Evolutionary conservation across 2,888 invertebrate species (phyloP).

Genomic region (Prosapia bicincta): DNA sequence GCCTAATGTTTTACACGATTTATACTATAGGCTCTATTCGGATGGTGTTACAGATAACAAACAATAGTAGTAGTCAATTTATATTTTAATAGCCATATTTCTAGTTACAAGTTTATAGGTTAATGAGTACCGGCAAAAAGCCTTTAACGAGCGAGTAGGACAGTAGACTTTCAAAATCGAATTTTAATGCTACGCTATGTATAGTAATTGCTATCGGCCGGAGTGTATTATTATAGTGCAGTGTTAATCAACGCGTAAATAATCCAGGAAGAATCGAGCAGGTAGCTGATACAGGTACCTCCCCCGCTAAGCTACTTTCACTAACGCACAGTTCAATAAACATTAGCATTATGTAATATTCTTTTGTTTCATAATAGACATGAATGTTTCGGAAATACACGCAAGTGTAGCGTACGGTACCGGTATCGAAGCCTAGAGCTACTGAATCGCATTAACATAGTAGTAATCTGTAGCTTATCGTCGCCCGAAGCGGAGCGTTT

Average conservation of each 20-base stretch:
- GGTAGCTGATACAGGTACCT: slow-evolving; percentile 1
- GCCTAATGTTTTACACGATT: no score
- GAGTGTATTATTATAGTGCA: not conserved
- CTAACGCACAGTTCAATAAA: not conserved
- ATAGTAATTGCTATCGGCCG: not conserved
- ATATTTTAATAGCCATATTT: not conserved
- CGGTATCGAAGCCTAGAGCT: not conserved
- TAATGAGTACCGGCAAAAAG: not conserved
- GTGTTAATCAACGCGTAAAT: slow-evolving; percentile 2
- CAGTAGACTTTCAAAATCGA: slow-evolving; percentile 2
- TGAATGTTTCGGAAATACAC: not conserved
- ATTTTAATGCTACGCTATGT: not conserved
- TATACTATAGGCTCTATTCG: not conserved
- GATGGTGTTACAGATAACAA: not conserved
- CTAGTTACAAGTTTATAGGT: not conserved
- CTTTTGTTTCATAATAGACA: not conserved
- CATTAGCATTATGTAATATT: not conserved
- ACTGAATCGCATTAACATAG: not conserved
- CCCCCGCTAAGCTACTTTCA: not conserved
- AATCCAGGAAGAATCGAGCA: not conserved
- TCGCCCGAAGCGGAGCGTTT: not conserved
- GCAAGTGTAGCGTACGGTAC: not conserved
- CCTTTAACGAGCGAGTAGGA: not conserved
- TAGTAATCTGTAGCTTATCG: not conserved
- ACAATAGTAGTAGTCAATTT: not conserved